These are phyloP conservation scores for Phenganax marumi DNA, from an alignment of 92 coral and sea anemone species.

Conservation along the genomic window DNA sequence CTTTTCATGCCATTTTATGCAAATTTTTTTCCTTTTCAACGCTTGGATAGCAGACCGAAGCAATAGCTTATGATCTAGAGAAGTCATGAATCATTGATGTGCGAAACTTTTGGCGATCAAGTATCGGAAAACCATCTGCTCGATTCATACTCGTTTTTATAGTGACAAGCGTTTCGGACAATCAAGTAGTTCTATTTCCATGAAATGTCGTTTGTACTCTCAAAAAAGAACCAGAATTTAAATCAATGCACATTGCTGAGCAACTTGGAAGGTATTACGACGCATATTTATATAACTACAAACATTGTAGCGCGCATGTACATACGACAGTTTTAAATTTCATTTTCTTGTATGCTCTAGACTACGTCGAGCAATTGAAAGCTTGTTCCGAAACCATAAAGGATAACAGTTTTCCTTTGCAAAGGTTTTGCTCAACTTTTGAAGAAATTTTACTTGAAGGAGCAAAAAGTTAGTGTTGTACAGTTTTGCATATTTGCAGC, in stretches of 20 bases:
- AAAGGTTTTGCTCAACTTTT: slow-evolving; percentile 28
- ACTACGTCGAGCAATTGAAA: slow-evolving; percentile 38
- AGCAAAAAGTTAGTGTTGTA: slow-evolving; percentile 22
- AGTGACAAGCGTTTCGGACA: background rate
- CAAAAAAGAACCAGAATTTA: slow-evolving; percentile 27
- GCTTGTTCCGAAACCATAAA: slow-evolving; percentile 22
- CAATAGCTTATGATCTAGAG: background rate
- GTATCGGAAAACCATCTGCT: background rate
- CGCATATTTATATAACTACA: background rate
- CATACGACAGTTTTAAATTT: slow-evolving; percentile 1
- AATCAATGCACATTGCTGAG: slow-evolving; percentile 34
- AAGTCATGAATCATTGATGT: slow-evolving; percentile 43
- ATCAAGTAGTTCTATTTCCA: background rate
- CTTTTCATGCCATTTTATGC: background rate
- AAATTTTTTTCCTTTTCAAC: slow-evolving; percentile 5
- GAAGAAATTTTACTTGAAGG: slow-evolving; percentile 41
- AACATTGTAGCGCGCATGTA: background rate
- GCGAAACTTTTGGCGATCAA: slow-evolving; percentile 11
- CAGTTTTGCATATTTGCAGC: background rate
- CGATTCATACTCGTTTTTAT: background rate
- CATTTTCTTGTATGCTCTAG: background rate
- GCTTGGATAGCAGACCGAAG: background rate
- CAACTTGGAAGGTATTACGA: slow-evolving; percentile 31
- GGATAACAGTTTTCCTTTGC: slow-evolving; percentile 23
- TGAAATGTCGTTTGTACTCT: slow-evolving; percentile 28